Evolutionary conservation across 2,888 invertebrate genomes (phyloP).

Genomic region (Stenodema calcarata): DNA sequence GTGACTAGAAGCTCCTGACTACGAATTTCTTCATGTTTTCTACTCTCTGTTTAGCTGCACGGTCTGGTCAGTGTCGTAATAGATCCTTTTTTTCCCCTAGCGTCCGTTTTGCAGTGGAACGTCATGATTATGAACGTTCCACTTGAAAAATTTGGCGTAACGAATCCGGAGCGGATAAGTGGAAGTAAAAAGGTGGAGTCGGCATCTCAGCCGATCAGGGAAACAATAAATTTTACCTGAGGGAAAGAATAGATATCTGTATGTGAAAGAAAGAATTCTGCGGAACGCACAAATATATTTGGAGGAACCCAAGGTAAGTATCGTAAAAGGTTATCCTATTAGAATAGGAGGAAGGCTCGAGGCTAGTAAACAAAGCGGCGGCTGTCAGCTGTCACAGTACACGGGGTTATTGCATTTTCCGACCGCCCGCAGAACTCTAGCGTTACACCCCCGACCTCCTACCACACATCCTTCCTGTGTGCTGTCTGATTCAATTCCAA

Average conservation of each 20-base stretch:
- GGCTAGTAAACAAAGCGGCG: conserved; percentile 48
- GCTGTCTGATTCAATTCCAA: conserved; percentile 47
- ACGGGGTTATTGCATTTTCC: conserved; percentile 47
- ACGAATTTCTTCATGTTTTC: no score
- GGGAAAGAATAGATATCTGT: conserved; percentile 18
- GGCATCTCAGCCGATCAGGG: not conserved
- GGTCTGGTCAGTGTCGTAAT: no score
- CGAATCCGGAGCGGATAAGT: not conserved
- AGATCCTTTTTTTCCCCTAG: no score
- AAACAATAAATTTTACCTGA: conserved; percentile 28
- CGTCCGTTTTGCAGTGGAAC: no score
- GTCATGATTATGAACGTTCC: not conserved
- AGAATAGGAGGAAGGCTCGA: conserved; percentile 46
- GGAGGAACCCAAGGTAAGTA: conserved; percentile 32
- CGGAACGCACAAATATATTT: conserved; percentile 26
- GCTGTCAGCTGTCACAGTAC: conserved; percentile 48
- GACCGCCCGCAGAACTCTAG: conserved; percentile 46
- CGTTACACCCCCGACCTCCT: not conserved
- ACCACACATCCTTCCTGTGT: conserved; percentile 5
- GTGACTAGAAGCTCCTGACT: no score
- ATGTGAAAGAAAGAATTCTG: conserved; percentile 17
- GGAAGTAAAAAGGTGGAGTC: not conserved
- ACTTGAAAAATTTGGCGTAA: not conserved
- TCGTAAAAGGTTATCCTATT: conserved; percentile 46
- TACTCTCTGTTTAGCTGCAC: no score